Evolutionary conservation across 2,888 invertebrate species (phyloP).

Genomic region (Callinectes sapidus): DNA sequence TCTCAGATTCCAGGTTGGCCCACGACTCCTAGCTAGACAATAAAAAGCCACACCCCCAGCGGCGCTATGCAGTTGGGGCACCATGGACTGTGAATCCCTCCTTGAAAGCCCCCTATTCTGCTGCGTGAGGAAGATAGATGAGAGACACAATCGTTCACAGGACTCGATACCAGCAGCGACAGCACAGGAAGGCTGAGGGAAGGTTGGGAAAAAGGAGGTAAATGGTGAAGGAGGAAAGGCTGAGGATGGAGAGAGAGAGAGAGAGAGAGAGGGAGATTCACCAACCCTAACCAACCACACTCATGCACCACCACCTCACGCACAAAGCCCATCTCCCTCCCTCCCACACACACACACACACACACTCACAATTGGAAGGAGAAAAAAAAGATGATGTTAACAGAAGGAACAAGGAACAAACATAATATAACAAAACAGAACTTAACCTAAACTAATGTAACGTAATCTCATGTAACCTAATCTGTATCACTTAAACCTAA

Average conservation of each 20-base stretch:
- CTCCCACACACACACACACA: not conserved
- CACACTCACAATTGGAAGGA: not conserved
- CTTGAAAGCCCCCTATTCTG: not conserved
- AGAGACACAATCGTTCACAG: not conserved
- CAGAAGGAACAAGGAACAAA: not conserved
- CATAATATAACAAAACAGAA: too few species aligned
- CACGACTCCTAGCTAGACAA: not conserved
- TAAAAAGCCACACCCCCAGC: not conserved
- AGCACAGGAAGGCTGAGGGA: not conserved
- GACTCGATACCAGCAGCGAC: not conserved
- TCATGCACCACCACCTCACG: not conserved
- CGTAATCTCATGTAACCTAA: too few species aligned
- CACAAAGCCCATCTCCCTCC: too few species aligned
- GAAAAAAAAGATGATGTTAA: not conserved
- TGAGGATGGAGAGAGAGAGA: not conserved
- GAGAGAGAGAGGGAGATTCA: not conserved
- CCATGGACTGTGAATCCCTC: not conserved
- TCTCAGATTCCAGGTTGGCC: not conserved
- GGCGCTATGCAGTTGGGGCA: not conserved
- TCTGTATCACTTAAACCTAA: too few species aligned
- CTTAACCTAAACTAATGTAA: too few species aligned
- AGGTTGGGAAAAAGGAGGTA: not conserved
- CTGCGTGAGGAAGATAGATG: not conserved
- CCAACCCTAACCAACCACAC: conserved; percentile 17
- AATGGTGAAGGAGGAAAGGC: too few species aligned